phyloP scores from a whole-genome alignment of 2,113 vertebrate species.

The Gnathonemus echidnorhynchus region DNA sequence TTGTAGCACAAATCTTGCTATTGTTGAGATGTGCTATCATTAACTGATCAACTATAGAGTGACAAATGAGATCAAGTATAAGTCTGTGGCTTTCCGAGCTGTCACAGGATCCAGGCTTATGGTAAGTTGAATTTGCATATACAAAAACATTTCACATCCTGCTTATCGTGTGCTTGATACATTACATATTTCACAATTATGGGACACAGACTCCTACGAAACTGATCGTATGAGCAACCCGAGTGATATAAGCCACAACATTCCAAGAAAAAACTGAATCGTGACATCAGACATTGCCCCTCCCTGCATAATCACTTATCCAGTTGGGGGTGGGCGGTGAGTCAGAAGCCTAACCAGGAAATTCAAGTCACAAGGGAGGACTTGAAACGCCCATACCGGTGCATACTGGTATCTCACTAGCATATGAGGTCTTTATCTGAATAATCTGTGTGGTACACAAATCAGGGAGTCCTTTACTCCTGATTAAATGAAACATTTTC shows the following conservation, averaged over 20 bases:
- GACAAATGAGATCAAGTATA: background rate
- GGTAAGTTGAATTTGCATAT: background rate
- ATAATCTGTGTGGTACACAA: background rate
- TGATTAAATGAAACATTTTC: background rate
- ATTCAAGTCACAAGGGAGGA: background rate
- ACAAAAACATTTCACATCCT: background rate
- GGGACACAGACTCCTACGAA: background rate
- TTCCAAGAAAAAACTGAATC: background rate
- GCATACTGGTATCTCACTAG: background rate
- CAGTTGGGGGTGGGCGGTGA: background rate
- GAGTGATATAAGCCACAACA: background rate
- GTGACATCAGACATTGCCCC: background rate
- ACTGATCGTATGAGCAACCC: background rate
- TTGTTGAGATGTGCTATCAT: background rate
- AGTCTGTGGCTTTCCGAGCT: background rate
- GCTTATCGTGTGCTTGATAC: background rate
- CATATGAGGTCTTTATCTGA: background rate
- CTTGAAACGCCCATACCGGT: background rate
- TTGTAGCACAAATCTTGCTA: background rate
- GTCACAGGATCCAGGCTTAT: background rate
- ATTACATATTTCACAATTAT: background rate
- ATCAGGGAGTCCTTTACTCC: background rate
- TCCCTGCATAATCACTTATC: background rate
- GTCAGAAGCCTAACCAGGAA: background rate
- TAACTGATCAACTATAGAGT: background rate